Base-by-base conservation (phyloP, 2,797 vertebrate genomes). In the Bucorvus abyssinicus region DNA sequence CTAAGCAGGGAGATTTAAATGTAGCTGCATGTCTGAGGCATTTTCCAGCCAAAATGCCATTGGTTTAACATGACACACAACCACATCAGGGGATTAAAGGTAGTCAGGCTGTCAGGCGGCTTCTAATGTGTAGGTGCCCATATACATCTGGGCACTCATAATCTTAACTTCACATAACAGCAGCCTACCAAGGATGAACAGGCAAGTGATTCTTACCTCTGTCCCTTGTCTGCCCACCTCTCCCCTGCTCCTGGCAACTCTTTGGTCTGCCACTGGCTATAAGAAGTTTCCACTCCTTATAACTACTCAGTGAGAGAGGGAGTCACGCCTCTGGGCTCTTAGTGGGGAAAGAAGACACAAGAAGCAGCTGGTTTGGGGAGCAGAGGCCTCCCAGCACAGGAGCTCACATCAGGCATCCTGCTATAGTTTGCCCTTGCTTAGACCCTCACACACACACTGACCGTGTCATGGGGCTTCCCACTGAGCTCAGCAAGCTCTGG, bases 401-500 rank as follows among this genome's bases (percentile, higher is more conserved):
- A 53, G 34, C 19, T 45, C 13, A 4, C 13, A 42, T 24, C 34
- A 84, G 32, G 32, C 45, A 59, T 17, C 22, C 34, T 57, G 64
- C 19, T 19, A 8, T 0, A 1, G 19, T 52, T 78, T 89, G 23
- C 29, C n/a, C 13, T 79, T 36, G 8, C 55, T 67, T 55, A 81
- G 74, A 29, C 50, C 3, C 55, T 57, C 68, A 13, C 20, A 11
- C 13, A 11, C 13, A n/a, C 32, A 2, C 29, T 8, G 7, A 42
- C 16, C 17, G 61, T 2, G 0, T 9, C 6, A 2, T 3, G 14
- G 6, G 8, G 27, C 32, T 91, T 59, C 65, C 21, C 38, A 10
- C n/a, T 34, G 34, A 75, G 53, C 30, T 90, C 73, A 57, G 26
- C 49, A 49, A 76, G 44, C 27, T 59, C 20, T 34, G n/a, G 16